Evolutionary conservation across 2,797 vertebrate genomes (phyloP).

Genomic region (Melanogrammus aeglefinus): DNA sequence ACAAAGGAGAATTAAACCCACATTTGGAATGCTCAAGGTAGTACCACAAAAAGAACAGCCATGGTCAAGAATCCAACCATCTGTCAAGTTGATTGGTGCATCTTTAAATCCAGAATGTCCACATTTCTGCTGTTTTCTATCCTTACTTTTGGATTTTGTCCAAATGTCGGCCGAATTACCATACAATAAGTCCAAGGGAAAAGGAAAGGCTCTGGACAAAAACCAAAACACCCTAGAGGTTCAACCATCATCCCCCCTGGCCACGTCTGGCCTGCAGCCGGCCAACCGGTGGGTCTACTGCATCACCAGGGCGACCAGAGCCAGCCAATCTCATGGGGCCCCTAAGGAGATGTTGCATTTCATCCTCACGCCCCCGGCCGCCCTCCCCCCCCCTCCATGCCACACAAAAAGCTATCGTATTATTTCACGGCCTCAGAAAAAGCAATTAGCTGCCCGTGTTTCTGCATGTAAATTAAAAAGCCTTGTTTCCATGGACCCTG

Average conservation of each 20-base stretch:
- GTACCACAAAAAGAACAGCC: too few relatives aligned
- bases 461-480: constrained; percentile 76
- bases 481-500: constrained; percentile 78
- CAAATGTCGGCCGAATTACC: constrained; percentile 23
- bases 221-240: constrained; percentile 38
- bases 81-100: background rate
- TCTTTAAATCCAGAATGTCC: background rate
- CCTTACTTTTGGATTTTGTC: background rate
- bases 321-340: constrained; percentile 50
- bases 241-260: constrained; percentile 30
- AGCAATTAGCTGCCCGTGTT: constrained; percentile 74
- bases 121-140: background rate
- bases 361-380: constrained; percentile 21
- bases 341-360: constrained; percentile 56
- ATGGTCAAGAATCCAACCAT: background rate
- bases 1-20: too few relatives aligned
- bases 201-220: constrained; percentile 14
- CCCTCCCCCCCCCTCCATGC: constrained; percentile 29
- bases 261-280: constrained; percentile 15
- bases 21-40: too few relatives aligned
- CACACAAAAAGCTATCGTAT: constrained; percentile 53
- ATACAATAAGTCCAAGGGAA: background rate
- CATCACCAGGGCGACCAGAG: constrained; percentile 44
- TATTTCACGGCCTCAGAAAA: constrained; percentile 73
- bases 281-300: constrained; percentile 32